Conservation (phyloP, 2,888 invertebrate genomes). For the Beris chalybata region DNA sequence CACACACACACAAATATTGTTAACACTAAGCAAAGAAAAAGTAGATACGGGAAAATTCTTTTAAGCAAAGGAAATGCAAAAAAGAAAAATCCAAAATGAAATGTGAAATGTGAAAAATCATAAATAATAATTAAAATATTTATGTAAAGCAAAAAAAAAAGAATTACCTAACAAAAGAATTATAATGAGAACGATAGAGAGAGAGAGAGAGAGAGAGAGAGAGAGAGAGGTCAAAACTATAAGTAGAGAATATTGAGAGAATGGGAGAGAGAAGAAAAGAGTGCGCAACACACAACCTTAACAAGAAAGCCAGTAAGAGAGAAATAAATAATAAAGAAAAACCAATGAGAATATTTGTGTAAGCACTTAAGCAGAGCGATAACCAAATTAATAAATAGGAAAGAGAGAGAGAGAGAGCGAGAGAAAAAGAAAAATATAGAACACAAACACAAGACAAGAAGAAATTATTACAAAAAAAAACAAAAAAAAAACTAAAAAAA, state of each 20-base stretch:
- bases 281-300: neutral
- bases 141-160: neutral
- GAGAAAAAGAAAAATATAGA: slow-evolving; percentile 10
- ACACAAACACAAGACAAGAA: slow-evolving; percentile 24
- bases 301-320: neutral
- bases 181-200: neutral
- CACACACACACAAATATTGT: neutral
- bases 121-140: slow-evolving; percentile 1
- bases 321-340: neutral
- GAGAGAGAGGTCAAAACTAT: neutral
- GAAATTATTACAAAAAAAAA: neutral
- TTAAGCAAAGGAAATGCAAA: neutral
- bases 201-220: no score
- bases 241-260: no score
- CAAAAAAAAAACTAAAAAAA: neutral
- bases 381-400: neutral
- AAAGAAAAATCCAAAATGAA: neutral
- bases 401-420: slow-evolving; percentile 1
- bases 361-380: no score
- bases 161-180: no score
- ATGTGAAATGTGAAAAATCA: neutral
- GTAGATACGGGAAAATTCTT: neutral
- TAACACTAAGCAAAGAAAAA: slow-evolving; percentile 2
- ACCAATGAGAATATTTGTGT: slow-evolving; percentile 14
- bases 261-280: no score